Evolutionary conservation across 2,888 invertebrate genomes (phyloP), one percentile per base, ranked within the genome.

Genomic region (Luperina nickerlii): DNA sequence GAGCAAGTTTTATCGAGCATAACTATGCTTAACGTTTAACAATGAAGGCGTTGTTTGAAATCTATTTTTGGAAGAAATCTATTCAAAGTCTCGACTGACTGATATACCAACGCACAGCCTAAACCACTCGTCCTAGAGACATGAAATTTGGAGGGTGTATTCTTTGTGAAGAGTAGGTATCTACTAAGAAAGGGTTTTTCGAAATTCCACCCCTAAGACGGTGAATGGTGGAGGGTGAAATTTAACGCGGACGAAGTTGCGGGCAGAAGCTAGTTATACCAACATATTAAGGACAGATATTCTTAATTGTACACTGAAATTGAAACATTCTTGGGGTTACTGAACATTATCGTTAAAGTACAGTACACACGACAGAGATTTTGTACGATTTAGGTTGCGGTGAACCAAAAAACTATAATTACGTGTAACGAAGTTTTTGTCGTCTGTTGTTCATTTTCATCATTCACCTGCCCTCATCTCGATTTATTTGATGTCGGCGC

Each of bases 1-100:
- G n/a, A 71, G 73, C 73, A 63, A 63, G 32, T 15, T 60, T 65
- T 57, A 79, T 73, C 24, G 74, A 79, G 63, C 27, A 45, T 48
- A 24, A 54, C 63, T 51, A 9, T 38, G 63, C 27, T 65, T 38
- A 65, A 57, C 38, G 54, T n/a, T 69, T 11, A 62, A 80, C 48
- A 80, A 60, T 15, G 48, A 42, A 70, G 27, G 48, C 38, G 24
- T 18, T 27, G 54, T 27, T 20, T 51, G 60, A 51, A 27, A 32
- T 9, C n/a, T 62, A 51, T 70, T 81, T 69, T 70, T 15, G 27
- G 5, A 24, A 32, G 48, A 69, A 38, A 38, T 38, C 38, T 6
- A 38, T 38, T 38, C 38, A 38, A 38, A 38, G 38, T 38, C 38
- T 0, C 6, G 5, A 38, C 38, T 38, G 38, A 38, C 38, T 38